Percentiles rank a stretch among this genome's conserved stretches.
Conservation (phyloP, 1,140 invertebrate species). For the Bombyx mandarina region DNA sequence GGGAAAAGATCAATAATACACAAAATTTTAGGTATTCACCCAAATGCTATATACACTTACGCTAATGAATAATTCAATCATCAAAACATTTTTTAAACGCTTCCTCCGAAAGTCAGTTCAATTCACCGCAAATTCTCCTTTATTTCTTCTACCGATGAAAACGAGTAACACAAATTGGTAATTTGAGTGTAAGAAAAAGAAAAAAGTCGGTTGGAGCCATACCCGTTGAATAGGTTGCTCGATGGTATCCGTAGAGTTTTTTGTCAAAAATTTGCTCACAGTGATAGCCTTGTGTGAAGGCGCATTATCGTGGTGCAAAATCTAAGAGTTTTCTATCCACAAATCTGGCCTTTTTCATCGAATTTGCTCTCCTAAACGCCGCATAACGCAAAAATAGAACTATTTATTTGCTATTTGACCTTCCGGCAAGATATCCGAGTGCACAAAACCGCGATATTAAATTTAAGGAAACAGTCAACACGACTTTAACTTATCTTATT, state of each 20-base stretch:
- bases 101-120: too few species aligned
- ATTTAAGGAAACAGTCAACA: constrained; percentile 4
- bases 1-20: too few species aligned
- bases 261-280: not conserved
- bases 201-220: not conserved
- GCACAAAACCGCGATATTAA: not conserved
- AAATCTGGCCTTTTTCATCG: not conserved
- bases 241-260: constrained; percentile 2
- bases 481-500: not conserved
- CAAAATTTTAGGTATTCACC: too few species aligned
- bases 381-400: not conserved
- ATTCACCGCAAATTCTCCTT: not conserved
- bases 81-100: not conserved
- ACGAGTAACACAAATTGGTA: constrained; percentile 1
- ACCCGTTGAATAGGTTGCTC: not conserved
- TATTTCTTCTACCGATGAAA: not conserved
- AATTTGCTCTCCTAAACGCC: constrained; percentile 3
- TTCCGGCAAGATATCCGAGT: not conserved
- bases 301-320: constrained; percentile 1
- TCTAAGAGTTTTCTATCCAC: not conserved
- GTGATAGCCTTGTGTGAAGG: constrained; percentile 3
- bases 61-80: not conserved
- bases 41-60: too few species aligned
- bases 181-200: not conserved
- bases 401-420: not conserved